phyloP scores from a whole-genome alignment of 35 echinoderm and acorn worm genomes.

The Hemicentrotus pulcherrimus region DNA sequence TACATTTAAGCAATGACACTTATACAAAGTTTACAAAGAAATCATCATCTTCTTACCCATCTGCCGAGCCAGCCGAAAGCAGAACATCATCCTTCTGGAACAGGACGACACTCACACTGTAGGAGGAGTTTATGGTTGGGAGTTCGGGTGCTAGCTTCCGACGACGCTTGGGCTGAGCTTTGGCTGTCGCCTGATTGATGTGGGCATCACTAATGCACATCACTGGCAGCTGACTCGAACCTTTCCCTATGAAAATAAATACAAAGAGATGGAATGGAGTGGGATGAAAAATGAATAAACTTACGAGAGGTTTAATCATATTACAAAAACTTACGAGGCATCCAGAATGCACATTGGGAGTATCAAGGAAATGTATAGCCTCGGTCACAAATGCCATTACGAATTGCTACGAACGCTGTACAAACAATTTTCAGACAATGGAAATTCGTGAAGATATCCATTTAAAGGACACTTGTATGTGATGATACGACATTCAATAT shows the following conservation, averaged over 20 bases:
- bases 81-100: conserved; percentile 83
- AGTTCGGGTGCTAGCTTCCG: conserved; percentile 60
- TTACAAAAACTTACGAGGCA: too few species aligned
- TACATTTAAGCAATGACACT: too few species aligned
- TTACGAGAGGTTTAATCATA: too few species aligned
- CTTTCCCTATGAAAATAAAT: conserved; percentile 5
- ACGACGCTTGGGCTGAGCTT: conserved; percentile 58
- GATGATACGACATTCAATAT: too few species aligned
- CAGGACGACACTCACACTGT: conserved; percentile 90
- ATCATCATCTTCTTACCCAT: conserved; percentile 70
- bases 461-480: too few species aligned
- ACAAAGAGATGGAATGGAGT: conserved; percentile 25
- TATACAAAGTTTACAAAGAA: too few species aligned
- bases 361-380: too few species aligned
- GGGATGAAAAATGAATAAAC: not conserved
- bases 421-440: too few species aligned
- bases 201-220: conserved; percentile 71
- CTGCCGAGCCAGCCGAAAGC: conserved; percentile 83
- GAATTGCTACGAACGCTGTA: too few species aligned
- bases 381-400: too few species aligned
- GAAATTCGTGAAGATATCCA: too few species aligned
- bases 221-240: conserved; percentile 60
- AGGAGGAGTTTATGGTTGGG: conserved; percentile 56
- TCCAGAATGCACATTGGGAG: too few species aligned
- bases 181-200: conserved; percentile 52